Percentiles rank a stretch among this genome's conserved stretches.
Conservation (phyloP, 2,113 vertebrate species). For the Anguilla rostrata region DNA sequence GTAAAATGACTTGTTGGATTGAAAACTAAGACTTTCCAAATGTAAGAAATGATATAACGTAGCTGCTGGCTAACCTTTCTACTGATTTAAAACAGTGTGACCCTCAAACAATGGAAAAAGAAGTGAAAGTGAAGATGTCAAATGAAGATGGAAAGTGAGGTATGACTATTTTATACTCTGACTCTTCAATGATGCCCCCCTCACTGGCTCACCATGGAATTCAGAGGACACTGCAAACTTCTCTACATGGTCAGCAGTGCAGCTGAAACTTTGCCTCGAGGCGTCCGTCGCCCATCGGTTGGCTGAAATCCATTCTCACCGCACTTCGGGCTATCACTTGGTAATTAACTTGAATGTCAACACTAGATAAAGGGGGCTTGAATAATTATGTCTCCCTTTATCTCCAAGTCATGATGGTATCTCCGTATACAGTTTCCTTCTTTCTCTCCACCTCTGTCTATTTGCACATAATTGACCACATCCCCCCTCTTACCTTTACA, state of each 20-base stretch:
- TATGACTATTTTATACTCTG: not conserved
- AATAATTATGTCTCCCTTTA: constrained; percentile 14
- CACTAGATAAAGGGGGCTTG: constrained; percentile 5
- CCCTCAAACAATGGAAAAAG: no score
- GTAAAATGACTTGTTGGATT: not conserved
- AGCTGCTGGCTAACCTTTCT: no score
- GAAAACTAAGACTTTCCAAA: no score
- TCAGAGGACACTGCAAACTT: no score
- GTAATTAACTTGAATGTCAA: constrained; percentile 30
- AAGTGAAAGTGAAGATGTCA: no score
- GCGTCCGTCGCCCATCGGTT: not conserved
- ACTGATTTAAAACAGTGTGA: no score
- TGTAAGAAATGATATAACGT: no score
- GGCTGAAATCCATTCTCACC: not conserved
- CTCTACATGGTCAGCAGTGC: not conserved
- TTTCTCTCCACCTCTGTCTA: constrained; percentile 23
- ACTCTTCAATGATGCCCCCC: not conserved
- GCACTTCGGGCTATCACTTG: not conserved
- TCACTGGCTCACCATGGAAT: not conserved
- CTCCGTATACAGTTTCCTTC: constrained; percentile 15
- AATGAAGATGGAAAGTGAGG: not conserved
- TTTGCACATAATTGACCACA: constrained; percentile 30
- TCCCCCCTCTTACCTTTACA: constrained; percentile 20
- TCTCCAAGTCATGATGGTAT: constrained; percentile 32
- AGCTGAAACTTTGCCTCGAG: not conserved